Evolutionary conservation across 2,888 invertebrate species (phyloP).

Genomic region (Chymomyza caudatula): DNA sequence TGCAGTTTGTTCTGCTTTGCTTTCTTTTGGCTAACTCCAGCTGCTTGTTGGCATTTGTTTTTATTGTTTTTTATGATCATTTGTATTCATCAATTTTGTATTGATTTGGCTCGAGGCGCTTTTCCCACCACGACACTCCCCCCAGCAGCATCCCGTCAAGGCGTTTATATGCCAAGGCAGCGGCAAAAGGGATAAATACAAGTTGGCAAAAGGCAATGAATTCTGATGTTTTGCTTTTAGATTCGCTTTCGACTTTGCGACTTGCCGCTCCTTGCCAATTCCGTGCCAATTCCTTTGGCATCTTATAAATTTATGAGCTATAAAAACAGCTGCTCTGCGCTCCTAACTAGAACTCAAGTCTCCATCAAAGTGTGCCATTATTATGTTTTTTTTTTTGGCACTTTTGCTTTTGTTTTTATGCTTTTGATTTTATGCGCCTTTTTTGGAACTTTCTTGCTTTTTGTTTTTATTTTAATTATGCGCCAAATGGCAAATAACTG

Average conservation of each 20-base stretch:
- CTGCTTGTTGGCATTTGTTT: constrained; percentile 64
- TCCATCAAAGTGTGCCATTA: constrained; percentile 37
- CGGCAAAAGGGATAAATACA: background rate
- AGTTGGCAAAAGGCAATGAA: constrained; percentile 55
- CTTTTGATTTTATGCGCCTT: constrained; percentile 34
- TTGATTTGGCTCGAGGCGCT: constrained; percentile 44
- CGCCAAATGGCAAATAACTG: constrained; percentile 37
- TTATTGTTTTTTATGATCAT: constrained; percentile 73
- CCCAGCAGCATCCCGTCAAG: background rate
- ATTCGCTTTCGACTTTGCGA: background rate
- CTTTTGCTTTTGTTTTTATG: constrained; percentile 67
- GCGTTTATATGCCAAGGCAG: constrained; percentile 46
- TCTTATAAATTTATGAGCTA: constrained; percentile 70
- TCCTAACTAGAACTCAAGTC: constrained; percentile 25
- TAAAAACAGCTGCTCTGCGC: constrained; percentile 59
- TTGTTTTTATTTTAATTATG: constrained; percentile 50
- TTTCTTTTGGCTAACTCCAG: constrained; percentile 43
- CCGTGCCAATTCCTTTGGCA: constrained; percentile 54
- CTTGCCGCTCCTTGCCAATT: constrained; percentile 37
- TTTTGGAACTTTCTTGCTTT: constrained; percentile 46
- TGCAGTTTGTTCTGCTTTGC: constrained; percentile 30
- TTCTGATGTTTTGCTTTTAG: constrained; percentile 51
- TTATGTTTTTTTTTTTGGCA: too few species aligned
- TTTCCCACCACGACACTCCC: too few species aligned
- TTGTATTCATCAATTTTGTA: constrained; percentile 72